Conservation (phyloP, 2,888 invertebrate genomes). For the Luperina testacea region DNA sequence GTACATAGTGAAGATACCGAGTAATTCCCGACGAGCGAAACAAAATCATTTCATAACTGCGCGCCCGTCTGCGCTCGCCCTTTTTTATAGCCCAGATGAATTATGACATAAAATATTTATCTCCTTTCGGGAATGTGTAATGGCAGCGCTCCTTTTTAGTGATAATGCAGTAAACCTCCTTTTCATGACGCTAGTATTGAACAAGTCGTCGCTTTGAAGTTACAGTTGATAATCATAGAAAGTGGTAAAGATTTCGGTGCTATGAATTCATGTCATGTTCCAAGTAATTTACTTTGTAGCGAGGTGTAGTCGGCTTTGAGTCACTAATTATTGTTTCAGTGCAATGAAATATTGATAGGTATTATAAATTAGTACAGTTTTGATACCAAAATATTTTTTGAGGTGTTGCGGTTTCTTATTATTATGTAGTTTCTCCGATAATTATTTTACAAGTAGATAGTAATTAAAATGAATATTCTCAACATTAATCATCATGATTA, state of each 20-base stretch:
- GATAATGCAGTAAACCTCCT: slow-evolving; percentile 82
- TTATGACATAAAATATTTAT: slow-evolving; percentile 88
- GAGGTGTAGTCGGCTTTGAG: not conserved
- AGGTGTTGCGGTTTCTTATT: not conserved
- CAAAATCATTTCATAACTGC: slow-evolving; percentile 80
- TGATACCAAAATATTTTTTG: slow-evolving; percentile 15
- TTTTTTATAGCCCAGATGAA: slow-evolving; percentile 85
- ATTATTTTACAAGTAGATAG: no score
- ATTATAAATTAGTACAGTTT: not conserved
- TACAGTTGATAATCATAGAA: slow-evolving; percentile 63
- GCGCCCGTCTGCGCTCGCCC: slow-evolving; percentile 80
- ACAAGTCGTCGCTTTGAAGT: slow-evolving; percentile 70
- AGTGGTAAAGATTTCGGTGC: slow-evolving; percentile 55
- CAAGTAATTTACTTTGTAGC: slow-evolving; percentile 5
- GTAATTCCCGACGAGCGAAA: slow-evolving; percentile 74
- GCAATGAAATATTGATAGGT: slow-evolving; percentile 15
- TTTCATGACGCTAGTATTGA: slow-evolving; percentile 80
- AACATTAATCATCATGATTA: not conserved
- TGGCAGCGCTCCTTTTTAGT: slow-evolving; percentile 82
- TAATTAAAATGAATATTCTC: not conserved
- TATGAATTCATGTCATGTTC: slow-evolving; percentile 1
- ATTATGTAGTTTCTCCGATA: not conserved
- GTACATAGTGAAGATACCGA: slow-evolving; percentile 68
- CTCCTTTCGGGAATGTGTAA: slow-evolving; percentile 84
- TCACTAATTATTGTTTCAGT: slow-evolving; percentile 20